Conservation (phyloP, 2,113 vertebrate genomes). For the Glaucidium brasilianum region DNA sequence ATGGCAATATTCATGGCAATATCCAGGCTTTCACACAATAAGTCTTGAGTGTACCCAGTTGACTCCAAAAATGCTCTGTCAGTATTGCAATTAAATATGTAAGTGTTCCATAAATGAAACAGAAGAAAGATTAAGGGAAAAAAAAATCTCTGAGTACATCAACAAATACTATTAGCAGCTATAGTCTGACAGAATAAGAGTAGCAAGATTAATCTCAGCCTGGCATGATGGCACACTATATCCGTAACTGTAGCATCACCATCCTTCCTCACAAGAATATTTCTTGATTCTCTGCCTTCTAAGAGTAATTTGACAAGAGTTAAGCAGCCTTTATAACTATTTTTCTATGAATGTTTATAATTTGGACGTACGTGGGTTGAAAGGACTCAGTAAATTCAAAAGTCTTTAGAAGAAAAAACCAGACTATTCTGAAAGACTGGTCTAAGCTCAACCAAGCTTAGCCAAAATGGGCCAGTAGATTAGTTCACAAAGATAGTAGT, state of each 20-base stretch:
- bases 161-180: conserved; percentile 8
- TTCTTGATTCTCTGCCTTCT: conserved; percentile 17
- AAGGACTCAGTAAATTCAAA: conserved; percentile 51
- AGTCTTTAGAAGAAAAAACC: not conserved
- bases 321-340: conserved; percentile 14
- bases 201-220: conserved; percentile 34
- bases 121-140: conserved; percentile 6
- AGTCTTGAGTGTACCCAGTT: conserved; percentile 23
- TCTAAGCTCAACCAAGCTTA: conserved; percentile 3
- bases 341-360: not conserved
- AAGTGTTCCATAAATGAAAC: conserved; percentile 29
- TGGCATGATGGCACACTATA: conserved; percentile 12
- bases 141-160: not conserved
- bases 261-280: conserved; percentile 9
- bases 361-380: not conserved
- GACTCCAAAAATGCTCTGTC: conserved; percentile 16
- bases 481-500: not conserved
- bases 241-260: conserved; percentile 2
- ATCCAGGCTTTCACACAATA: conserved; percentile 75
- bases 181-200: conserved; percentile 1
- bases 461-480: not conserved
- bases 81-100: conserved; percentile 45
- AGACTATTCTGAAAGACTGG: conserved; percentile 21
- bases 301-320: conserved; percentile 42
- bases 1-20: conserved; percentile 79